Evolutionary conservation across 2,888 invertebrate species (phyloP), one percentile per base, ranked within the genome.

Genomic region (Drosophila stalkeri): DNA sequence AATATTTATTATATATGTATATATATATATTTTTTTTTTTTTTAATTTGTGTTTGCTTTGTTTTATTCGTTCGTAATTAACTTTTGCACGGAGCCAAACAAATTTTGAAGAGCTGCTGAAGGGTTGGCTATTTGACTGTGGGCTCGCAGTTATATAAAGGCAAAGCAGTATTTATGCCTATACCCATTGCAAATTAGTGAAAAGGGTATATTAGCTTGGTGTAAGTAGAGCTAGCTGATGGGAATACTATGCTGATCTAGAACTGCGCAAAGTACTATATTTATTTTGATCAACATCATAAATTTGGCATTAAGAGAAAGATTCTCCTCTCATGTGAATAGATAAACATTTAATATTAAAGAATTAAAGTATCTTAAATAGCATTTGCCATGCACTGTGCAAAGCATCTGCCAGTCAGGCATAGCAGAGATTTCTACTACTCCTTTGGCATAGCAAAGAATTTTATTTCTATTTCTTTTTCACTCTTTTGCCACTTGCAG

Each of bases 401-500:
- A 43, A 11, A 7, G 44, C n/a, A 57, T 44, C 20, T 23, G 20
- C 9, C 2, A n/a, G 57, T 20, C 44, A 20, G 33, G 11, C 33
- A 57, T 0, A 3, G n/a, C 9, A 6, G 31, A 27, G 14, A 23
- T 12, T 27, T 18, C 33, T 0, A 33, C 31, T 3, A 12, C 11
- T 11, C 7, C 16, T 20, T 5, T 18, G 41, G 6, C 18, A 41
- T 6, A 20, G 9, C 16, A 33, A 11, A 16, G 18, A n/a, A 20
- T 35, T 44, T 54, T 11, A 31, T 31, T n/a, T 16, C 2, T 14
- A 51, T n/a, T 31, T 35, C 64, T 35, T 57, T 69, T 35, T 39
- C 2, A 37, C 37, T 37, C 51, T 69, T 35, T 31, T 51, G 18
- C 55, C 52, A 55, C 55, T 89, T 75, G 14, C 86, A 91, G 91